Percentiles rank a stretch among this genome's conserved stretches.
Conservation (phyloP, 1,140 invertebrate genomes). For the Drosophila obscura region DNA sequence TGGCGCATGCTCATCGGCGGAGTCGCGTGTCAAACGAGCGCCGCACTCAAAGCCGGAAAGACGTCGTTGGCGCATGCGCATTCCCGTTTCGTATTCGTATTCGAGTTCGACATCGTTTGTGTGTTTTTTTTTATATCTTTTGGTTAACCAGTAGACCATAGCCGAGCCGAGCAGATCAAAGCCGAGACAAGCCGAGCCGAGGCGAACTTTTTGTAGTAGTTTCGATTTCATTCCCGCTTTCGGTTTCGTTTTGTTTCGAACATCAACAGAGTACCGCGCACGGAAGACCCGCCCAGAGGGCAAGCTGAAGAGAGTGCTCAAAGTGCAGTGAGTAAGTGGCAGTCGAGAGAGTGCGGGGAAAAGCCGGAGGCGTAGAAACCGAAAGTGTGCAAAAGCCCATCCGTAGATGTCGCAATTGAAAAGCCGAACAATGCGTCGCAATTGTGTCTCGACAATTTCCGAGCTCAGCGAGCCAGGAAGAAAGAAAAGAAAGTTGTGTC, state of each 20-base stretch:
- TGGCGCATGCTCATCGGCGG: slow-evolving; percentile 48
- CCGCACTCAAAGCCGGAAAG: slow-evolving; percentile 69
- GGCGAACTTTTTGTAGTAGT: slow-evolving; percentile 12
- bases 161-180: background rate
- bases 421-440: slow-evolving; percentile 60
- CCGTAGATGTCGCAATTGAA: slow-evolving; percentile 42
- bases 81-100: background rate
- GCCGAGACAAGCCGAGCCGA: background rate
- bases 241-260: slow-evolving; percentile 35
- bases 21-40: slow-evolving; percentile 77
- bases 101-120: slow-evolving; percentile 12
- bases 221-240: slow-evolving; percentile 52
- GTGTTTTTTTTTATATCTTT: slow-evolving; percentile 4
- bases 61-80: slow-evolving; percentile 60
- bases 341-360: slow-evolving; percentile 2
- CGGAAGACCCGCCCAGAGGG: background rate
- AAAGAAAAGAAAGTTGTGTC: slow-evolving; percentile 69
- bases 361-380: slow-evolving; percentile 36
- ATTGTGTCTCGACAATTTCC: slow-evolving; percentile 59
- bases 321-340: slow-evolving; percentile 47
- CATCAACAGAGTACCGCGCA: background rate
- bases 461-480: slow-evolving; percentile 68
- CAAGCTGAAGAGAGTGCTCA: slow-evolving; percentile 19
- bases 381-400: slow-evolving; percentile 73
- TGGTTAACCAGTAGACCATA: slow-evolving; percentile 20